Evolutionary conservation across 2,797 vertebrate genomes (phyloP), one percentile per base, ranked within the genome.

Genomic region (Smutsia temminckii): DNA sequence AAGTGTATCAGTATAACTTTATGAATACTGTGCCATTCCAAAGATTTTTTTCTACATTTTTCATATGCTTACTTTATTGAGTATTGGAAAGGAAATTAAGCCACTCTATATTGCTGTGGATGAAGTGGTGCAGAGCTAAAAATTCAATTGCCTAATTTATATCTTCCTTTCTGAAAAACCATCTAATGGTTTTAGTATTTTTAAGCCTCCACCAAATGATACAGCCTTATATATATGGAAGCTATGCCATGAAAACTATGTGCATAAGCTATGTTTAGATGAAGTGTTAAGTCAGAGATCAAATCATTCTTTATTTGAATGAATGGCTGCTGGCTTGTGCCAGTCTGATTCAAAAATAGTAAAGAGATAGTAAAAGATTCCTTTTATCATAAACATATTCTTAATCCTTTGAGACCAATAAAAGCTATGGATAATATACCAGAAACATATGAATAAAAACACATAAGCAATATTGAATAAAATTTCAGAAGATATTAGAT

Each of bases 51-150:
- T 49, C 42, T 93, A 25, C 5, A 77, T 64, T 84, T 94, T 94
- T 83, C 21, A 85, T 69, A 32, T 83, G 53, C 53, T 94, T 95
- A 89, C 37, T 92, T 88, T 94, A 57, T 81, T 88, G 46, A 80
- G 20, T 89, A 88, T 77, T 90, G 51, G 51, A 88, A 91, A 92
- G 83, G 93, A 85, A 87, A 95, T 88, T 79, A 91, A 95, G 61
- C 11, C 23, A 92, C 40, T 87, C 18, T 92, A 49, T 88, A 75
- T 78, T 90, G 37, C 46, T 91, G 42, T 72, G 55, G 34, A 61
- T 61, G 63, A 92, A 94, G 71, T 85, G 59, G 10, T 75, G 5
- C 32, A 86, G 69, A 91, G 95, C 34, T 77, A 64, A 94, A 93
- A 96, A 79, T 80, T 34, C 64, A 93, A 25, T 89, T 77, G 51